Evolutionary conservation across 2,888 invertebrate genomes (phyloP).

Genomic region (Spilarctia lutea): DNA sequence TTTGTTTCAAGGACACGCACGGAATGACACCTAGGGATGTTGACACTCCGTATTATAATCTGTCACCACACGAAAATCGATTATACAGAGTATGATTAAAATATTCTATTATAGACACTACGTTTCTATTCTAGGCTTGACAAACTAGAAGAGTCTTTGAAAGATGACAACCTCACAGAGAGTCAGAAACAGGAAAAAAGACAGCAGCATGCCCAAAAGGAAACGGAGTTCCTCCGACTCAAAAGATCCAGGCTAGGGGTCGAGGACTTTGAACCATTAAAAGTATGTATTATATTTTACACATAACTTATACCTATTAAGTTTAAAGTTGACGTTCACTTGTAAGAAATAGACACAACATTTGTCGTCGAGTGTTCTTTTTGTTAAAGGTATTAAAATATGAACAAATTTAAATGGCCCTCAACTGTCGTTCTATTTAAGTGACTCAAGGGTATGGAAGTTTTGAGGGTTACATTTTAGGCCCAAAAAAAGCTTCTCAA

Average conservation of each 20-base stretch:
- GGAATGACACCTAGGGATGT: too few relatives aligned
- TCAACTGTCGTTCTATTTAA: too few relatives aligned
- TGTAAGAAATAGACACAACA: too few relatives aligned
- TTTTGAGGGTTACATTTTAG: too few relatives aligned
- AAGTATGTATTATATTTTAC: conserved; percentile 85
- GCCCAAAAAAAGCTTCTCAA: too few relatives aligned
- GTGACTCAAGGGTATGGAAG: too few relatives aligned
- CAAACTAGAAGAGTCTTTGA: conserved; percentile 98
- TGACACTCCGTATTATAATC: neutral
- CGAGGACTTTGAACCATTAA: conserved; percentile 99
- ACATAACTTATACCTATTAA: neutral
- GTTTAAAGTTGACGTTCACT: neutral
- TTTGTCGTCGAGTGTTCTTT: too few relatives aligned
- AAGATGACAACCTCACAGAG: conserved; percentile 97
- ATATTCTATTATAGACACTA: neutral
- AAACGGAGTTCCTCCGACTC: conserved; percentile 98
- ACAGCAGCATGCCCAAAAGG: conserved; percentile 98
- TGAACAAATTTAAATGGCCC: too few relatives aligned
- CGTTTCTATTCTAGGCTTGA: conserved; percentile 87
- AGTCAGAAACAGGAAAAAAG: conserved; percentile 98
- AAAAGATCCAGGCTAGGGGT: conserved; percentile 98
- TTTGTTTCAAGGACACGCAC: too few relatives aligned
- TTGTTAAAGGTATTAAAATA: too few relatives aligned
- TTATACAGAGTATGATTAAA: neutral
- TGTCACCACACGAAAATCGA: neutral